Evolutionary conservation across 2,797 vertebrate species (phyloP).

Genomic region (Eulemur albifrons): DNA sequence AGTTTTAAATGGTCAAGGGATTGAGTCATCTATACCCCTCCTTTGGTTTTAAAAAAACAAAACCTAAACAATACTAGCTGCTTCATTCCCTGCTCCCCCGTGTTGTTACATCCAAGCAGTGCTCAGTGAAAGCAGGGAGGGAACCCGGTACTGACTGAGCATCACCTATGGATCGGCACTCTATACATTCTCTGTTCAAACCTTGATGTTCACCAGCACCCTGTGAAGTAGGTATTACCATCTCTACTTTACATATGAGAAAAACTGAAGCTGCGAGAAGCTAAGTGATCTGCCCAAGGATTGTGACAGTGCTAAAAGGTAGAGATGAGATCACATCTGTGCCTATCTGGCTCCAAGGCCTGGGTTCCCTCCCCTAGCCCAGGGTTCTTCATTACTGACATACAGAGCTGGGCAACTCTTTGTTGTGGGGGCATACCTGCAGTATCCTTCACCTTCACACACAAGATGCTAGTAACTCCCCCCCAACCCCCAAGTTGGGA

Average conservation of each 20-base stretch:
- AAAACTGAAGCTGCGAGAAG: background rate
- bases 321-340: background rate
- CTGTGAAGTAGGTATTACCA: too few species aligned
- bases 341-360: background rate
- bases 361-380: background rate
- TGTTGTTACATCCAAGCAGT: background rate
- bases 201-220: background rate
- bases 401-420: background rate
- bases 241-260: background rate
- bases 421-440: background rate
- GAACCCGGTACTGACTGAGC: background rate
- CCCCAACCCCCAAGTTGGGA: background rate
- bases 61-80: too few species aligned
- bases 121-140: background rate
- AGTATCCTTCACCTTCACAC: background rate
- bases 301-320: background rate
- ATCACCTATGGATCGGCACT: rapidly evolving
- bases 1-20: background rate
- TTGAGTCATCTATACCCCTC: background rate
- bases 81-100: background rate
- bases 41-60: background rate
- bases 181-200: background rate
- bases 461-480: background rate
- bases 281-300: background rate
- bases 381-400: background rate